Percentiles rank a stretch among this genome's conserved stretches.
These are phyloP conservation scores for Cettia cetti DNA, from an alignment of 2,113 vertebrate species.

Conservation along the genomic window DNA sequence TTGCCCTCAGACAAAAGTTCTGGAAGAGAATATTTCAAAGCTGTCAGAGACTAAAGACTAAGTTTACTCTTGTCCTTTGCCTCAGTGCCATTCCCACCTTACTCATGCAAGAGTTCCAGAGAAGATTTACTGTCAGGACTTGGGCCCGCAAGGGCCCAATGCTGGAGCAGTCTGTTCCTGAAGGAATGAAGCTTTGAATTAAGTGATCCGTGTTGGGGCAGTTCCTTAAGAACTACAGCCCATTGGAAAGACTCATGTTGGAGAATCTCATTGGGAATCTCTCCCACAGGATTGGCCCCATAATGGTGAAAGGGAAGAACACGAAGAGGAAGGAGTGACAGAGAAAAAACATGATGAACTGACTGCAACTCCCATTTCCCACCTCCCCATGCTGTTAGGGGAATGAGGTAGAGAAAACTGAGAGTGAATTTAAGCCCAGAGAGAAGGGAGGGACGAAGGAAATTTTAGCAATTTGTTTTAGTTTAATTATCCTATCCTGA, in stretches of 20 bases:
- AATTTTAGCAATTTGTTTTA: neutral
- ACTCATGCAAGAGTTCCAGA: accelerated
- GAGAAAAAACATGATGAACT: neutral
- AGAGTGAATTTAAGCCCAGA: neutral
- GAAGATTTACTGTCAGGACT: neutral
- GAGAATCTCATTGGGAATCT: neutral
- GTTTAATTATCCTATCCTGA: neutral
- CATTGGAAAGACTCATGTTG: neutral
- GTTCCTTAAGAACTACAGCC: neutral
- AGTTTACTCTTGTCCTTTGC: neutral
- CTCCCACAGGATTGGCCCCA: accelerated
- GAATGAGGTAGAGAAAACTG: neutral
- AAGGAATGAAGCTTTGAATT: neutral
- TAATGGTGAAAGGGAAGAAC: neutral
- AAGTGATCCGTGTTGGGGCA: accelerated
- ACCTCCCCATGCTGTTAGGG: accelerated
- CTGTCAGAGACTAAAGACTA: neutral
- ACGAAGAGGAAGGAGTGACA: neutral
- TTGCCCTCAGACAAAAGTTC: neutral
- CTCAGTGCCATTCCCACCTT: neutral
- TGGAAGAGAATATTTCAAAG: neutral
- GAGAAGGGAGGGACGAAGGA: neutral
- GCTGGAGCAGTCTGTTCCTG: neutral
- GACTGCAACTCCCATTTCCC: neutral
- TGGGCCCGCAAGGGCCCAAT: accelerated